Base-by-base conservation (phyloP, 2,113 vertebrate species). In the Sturnira hondurensis region DNA sequence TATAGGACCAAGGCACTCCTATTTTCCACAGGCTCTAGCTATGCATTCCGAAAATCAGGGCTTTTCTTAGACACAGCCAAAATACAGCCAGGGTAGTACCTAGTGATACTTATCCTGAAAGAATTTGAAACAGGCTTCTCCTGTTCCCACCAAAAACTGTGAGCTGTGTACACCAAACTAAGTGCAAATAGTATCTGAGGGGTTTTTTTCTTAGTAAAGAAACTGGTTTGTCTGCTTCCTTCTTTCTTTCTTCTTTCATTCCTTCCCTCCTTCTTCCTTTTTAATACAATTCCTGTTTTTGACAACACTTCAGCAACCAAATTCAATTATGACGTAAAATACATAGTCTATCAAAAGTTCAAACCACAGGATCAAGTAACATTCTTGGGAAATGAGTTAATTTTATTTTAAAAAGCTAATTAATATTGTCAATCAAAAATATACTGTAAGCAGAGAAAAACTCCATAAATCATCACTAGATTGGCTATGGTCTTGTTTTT, bases 341-440 rank as follows among this genome's bases (percentile, higher is more conserved):
- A 87, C 11, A 89, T 22, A 65, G 41, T 56, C 36, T 86, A 65
- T 85, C 54, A 92, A 86, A 94, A 95, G 71, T 56, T 95, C 38
- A 97, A 96, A 92, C 22, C 80, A 92, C 20, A 85, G 52, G 54
- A 85, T 80, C 74, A 95, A 78, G 71, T 92, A 93, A 93, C 20
- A 92, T 91, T 96, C 63, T 52, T 95, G 43, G 77, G 54, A 96
- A 90, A 90, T 45, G 93, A 54, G 47, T 56, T 45, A 73, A 93
- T 91, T 95, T 93, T 67, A 97, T 86, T 95, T 38, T 45, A 92
- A 92, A 93, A 91, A 87, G n/a, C 65, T 89, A 58, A 96, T 92
- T 90, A 89, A 91, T 86, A 89, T 2, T 92, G 67, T 83, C 85
- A 96, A 80, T 87, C 70, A 78, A 93, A 97, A 96, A 41, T 81